Percentiles rank a stretch among this genome's conserved stretches.
These are phyloP conservation scores for Porites lobata DNA, from an alignment of 92 coral and sea anemone species.

Conservation along the genomic window DNA sequence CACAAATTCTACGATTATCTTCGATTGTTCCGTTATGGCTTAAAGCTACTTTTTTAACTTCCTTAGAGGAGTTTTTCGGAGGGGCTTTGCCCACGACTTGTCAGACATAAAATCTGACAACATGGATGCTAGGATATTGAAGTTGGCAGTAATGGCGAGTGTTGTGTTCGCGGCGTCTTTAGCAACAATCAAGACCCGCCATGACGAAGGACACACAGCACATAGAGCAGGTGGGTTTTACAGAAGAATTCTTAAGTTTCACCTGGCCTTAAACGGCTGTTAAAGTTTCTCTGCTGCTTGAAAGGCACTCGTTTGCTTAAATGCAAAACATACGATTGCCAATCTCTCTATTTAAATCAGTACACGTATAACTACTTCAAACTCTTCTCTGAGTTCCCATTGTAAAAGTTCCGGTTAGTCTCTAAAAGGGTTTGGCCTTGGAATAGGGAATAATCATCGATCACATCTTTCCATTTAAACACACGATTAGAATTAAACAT, in stretches of 20 bases:
- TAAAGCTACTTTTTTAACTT: not conserved
- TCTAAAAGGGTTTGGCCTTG: not conserved
- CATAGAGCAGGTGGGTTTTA: constrained; percentile 13
- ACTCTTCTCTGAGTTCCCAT: no score
- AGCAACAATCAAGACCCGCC: constrained; percentile 1
- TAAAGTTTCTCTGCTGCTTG: not conserved
- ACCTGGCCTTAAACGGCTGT: not conserved
- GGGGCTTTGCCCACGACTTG: not conserved
- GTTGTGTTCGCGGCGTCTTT: constrained; percentile 24
- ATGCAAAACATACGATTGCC: no score
- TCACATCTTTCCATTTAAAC: not conserved
- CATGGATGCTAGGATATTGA: constrained; percentile 23
- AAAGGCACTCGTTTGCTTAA: not conserved
- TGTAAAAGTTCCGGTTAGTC: no score
- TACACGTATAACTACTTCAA: not conserved
- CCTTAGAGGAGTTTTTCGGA: not conserved
- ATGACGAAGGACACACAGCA: not conserved
- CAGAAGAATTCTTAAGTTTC: not conserved
- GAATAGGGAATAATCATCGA: not conserved
- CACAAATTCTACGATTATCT: not conserved
- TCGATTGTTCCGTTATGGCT: not conserved
- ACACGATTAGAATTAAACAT: not conserved
- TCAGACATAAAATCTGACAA: not conserved
- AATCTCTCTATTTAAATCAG: not conserved
- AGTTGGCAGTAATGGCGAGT: constrained; percentile 17